These are phyloP conservation scores for Microctenopoma stevenorrisi DNA, from an alignment of 2,797 vertebrate genomes.

Conservation along the genomic window DNA sequence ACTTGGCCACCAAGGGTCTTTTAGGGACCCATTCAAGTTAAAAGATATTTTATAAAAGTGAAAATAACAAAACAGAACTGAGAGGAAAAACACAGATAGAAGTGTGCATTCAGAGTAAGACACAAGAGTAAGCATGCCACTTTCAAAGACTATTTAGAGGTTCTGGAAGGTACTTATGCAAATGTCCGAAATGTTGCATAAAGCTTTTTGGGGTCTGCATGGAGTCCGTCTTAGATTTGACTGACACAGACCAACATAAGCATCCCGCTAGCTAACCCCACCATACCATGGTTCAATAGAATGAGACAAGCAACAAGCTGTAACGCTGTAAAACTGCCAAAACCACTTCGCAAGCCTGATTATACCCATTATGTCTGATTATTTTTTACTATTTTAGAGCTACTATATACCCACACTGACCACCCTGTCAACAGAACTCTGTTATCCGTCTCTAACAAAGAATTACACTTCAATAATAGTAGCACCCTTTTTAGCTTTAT, in stretches of 20 bases:
- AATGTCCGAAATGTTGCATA: not conserved
- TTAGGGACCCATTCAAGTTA: slow-evolving; percentile 49
- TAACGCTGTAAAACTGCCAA: slow-evolving; percentile 3
- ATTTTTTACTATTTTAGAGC: slow-evolving; percentile 17
- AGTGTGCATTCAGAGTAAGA: not conserved
- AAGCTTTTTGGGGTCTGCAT: not conserved
- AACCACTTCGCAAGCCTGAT: not conserved
- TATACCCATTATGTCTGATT: slow-evolving; percentile 14
- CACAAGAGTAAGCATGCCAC: no score
- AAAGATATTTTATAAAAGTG: slow-evolving; percentile 38
- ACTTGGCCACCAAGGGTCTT: slow-evolving; percentile 39
- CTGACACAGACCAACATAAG: slow-evolving; percentile 33
- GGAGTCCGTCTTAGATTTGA: slow-evolving; percentile 33
- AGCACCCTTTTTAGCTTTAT: not conserved
- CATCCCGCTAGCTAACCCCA: slow-evolving; percentile 47
- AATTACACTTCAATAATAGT: not conserved
- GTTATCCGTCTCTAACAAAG: not conserved
- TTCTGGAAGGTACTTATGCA: not conserved
- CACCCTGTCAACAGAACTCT: not conserved
- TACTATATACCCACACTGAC: not conserved
- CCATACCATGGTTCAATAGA: slow-evolving; percentile 16
- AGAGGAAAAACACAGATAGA: not conserved
- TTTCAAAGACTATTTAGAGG: not conserved
- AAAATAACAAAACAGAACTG: slow-evolving; percentile 10
- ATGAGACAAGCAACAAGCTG: slow-evolving; percentile 3